Evolutionary conservation across 2,888 invertebrate species (phyloP), one percentile per base, ranked within the genome.

Genomic region (Dolomedes plantarius): DNA sequence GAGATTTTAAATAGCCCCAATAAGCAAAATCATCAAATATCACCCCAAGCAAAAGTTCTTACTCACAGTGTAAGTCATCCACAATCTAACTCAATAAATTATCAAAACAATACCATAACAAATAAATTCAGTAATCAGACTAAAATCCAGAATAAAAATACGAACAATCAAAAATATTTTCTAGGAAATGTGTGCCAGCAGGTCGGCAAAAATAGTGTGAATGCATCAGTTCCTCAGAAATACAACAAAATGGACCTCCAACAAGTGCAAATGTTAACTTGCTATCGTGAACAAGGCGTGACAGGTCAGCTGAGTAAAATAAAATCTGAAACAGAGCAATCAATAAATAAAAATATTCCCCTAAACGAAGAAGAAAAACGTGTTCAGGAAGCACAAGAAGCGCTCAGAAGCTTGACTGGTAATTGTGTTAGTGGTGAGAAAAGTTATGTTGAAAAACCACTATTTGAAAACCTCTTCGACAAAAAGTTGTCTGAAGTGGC

Each of bases 331-430:
- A 19, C 16, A 5, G 56, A 56, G 19, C 23, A 23, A 2, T 23
- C 56, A 16, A 23, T 56, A 56, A 5, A 7, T 56, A 56, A n/a
- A 56, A 56, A 56, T 16, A 46, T 16, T 6, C 46, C 46, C 9
- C 13, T 16, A 16, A 16, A 96, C 90, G 97, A 97, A 91, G 90
- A 91, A 67, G 88, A 88, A 75, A 95, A 94, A 0, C 93, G 96
- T 77, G 96, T 97, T 88, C 93, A 96, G 73, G 97, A 97, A 91
- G 96, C 97, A 1, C 96, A 97, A 91, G 96, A 96, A 0, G 96
- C 96, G 0, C 91, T 97, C 36, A 95, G 96, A 91, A 95, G 95
- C 89, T 92, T 97, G n/a, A 96, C 96, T 0, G 96, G 96, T 19
- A 96, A 95, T 91, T 96, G 96, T 95, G 94, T 95, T 6, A 81